Conservation (phyloP, 2,797 vertebrate species). For the Furcifer pardalis region DNA sequence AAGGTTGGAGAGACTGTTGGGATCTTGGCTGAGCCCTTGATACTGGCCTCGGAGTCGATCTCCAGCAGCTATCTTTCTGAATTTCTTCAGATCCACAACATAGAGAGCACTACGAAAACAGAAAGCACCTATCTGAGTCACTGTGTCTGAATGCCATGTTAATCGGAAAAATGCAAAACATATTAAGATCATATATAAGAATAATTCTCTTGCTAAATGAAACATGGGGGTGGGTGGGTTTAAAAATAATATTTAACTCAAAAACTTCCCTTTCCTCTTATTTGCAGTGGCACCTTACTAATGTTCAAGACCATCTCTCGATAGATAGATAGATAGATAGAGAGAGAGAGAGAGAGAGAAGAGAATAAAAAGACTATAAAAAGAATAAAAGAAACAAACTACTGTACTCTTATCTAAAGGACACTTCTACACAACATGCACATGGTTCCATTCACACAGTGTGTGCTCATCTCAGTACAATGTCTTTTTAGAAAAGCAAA, state of each 20-base stretch:
- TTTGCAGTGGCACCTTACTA: neutral
- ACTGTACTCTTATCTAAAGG: neutral
- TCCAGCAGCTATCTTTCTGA: conserved; percentile 96
- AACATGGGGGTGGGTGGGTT: too few species aligned
- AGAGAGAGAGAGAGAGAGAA: too few species aligned
- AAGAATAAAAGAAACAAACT: conserved; percentile 33
- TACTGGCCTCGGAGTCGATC: conserved; percentile 96
- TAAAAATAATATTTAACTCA: conserved; percentile 4
- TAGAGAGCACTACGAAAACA: conserved; percentile 87
- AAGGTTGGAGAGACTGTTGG: conserved; percentile 97
- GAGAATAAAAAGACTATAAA: neutral
- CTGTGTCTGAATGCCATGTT: neutral
- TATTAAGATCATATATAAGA: neutral
- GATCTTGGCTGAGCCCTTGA: conserved; percentile 97
- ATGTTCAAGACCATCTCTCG: too few species aligned
- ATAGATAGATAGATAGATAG: too few species aligned
- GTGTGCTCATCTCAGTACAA: neutral
- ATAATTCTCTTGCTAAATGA: neutral
- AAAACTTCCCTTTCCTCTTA: conserved; percentile 26
- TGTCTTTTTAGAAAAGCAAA: neutral
- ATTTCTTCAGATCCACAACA: conserved; percentile 97
- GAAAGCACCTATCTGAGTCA: conserved; percentile 44
- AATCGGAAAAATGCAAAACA: conserved; percentile 12
- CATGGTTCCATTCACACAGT: neutral
- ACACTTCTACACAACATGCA: neutral